Conservation (phyloP, 2,888 invertebrate genomes). For the Lepas anatifera region DNA sequence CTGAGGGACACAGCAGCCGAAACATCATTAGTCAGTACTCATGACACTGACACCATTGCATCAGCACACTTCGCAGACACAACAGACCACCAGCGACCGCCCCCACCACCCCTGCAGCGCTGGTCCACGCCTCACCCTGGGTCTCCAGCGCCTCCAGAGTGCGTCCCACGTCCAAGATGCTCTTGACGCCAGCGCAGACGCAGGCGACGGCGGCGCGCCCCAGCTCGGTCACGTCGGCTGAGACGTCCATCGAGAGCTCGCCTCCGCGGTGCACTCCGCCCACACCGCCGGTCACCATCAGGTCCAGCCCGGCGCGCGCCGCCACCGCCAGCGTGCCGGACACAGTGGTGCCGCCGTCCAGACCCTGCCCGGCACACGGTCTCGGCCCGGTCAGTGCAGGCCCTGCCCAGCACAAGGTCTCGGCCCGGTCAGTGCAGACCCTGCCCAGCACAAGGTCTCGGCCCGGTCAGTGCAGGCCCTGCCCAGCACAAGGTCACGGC, state of each 20-base stretch:
- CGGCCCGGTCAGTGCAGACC: too few relatives aligned
- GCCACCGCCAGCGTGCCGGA: conserved; percentile 84
- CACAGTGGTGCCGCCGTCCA: conserved; percentile 89
- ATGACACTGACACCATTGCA: too few relatives aligned
- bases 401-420: too few relatives aligned
- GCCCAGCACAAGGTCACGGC: too few relatives aligned
- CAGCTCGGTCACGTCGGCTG: conserved; percentile 85
- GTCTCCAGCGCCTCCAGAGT: conserved; percentile 82
- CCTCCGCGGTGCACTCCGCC: conserved; percentile 92
- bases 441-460: too few relatives aligned
- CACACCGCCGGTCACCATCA: conserved; percentile 80
- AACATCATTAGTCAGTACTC: background rate
- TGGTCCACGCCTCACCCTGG: conserved; percentile 18
- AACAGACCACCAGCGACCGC: background rate
- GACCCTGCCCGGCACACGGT: conserved; percentile 31
- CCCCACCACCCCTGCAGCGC: background rate
- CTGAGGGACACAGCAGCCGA: conserved; percentile 35
- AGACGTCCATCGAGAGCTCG: conserved; percentile 76
- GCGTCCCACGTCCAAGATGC: conserved; percentile 86
- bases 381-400: background rate
- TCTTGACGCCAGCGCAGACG: conserved; percentile 91
- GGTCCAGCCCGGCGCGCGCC: conserved; percentile 61
- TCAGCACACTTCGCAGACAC: too few relatives aligned
- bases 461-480: too few relatives aligned
- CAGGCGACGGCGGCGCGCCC: conserved; percentile 77